Base-by-base conservation (phyloP, 2,797 vertebrate species). In the Poecile montanus region DNA sequence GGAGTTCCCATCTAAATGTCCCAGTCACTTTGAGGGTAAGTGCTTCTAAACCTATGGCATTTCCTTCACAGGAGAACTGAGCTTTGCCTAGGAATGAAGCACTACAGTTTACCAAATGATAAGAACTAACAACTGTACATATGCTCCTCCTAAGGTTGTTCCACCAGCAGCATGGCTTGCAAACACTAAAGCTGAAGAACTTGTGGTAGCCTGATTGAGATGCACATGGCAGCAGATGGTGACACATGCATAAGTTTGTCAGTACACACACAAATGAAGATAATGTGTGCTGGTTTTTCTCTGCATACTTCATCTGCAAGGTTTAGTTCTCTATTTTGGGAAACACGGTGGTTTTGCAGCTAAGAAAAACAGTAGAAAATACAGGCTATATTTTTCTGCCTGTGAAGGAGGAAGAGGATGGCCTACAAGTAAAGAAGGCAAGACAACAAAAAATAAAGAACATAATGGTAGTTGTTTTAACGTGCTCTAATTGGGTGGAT, bases 401-500 rank as follows among this genome's bases (percentile, higher is more conserved):
- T 51, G 22, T 47, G 30, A 87, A 87, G 51, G 22, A 89, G 58
- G 44, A 93, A 82, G n/a, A 93, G 22, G 38, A 81, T 63, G 53
- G 70, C 27, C 82, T 66, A 88, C 20, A 82, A 79, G 26, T 63
- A 81, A 88, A 79, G 53, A 26, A 36, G 40, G 51, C 13, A 91
- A 70, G 70, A 72, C 16, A 68, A 66, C 53, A 60, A 87, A 82
- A 90, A 72, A 48, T 21, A 57, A 71, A 67, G 21, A 61, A 63
- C 36, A 42, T 68, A 88, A 85, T 23, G 38, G 76, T 32, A 58
- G 74, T 57, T 77, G 71, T 87, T 95, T 91, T 93, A 95, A 91
- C 68, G 71, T 53, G 62, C 22, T 89, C 36, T 82, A 79, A 89
- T 19, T 82, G 80, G 50, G 38, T 82, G 40, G 47, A 89, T 92